Evolutionary conservation across 2,113 vertebrate genomes (phyloP).

Genomic region (Notarius quadriscutis): DNA sequence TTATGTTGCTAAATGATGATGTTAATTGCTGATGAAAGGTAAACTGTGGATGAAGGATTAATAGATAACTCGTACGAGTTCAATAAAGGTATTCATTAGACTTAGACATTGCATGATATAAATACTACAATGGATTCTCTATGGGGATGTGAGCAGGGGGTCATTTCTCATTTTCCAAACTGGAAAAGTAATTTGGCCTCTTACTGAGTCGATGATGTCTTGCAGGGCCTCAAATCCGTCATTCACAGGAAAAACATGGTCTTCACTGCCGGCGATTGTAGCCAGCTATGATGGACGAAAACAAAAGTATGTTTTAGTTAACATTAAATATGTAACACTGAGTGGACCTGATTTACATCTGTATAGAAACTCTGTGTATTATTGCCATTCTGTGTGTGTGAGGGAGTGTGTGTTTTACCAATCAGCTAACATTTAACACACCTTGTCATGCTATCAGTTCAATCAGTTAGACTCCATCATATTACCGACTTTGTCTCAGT

Average conservation of each 20-base stretch:
- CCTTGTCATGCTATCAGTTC: neutral
- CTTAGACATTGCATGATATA: neutral
- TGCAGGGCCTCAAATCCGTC: constrained; percentile 95
- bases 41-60: neutral
- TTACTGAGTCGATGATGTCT: constrained; percentile 94
- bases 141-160: neutral
- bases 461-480: neutral
- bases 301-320: neutral
- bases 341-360: neutral
- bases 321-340: neutral
- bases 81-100: neutral
- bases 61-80: neutral
- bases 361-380: too few relatives aligned
- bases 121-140: neutral
- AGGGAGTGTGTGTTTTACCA: neutral
- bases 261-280: constrained; percentile 92
- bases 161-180: neutral
- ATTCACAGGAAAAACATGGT: constrained; percentile 95
- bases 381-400: neutral
- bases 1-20: neutral
- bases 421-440: neutral
- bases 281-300: constrained; percentile 78
- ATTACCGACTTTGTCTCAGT: neutral
- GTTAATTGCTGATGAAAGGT: neutral
- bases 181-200: constrained; percentile 48